Conservation (phyloP, 2,888 invertebrate species). For the Amphipyra tragopoginis region DNA sequence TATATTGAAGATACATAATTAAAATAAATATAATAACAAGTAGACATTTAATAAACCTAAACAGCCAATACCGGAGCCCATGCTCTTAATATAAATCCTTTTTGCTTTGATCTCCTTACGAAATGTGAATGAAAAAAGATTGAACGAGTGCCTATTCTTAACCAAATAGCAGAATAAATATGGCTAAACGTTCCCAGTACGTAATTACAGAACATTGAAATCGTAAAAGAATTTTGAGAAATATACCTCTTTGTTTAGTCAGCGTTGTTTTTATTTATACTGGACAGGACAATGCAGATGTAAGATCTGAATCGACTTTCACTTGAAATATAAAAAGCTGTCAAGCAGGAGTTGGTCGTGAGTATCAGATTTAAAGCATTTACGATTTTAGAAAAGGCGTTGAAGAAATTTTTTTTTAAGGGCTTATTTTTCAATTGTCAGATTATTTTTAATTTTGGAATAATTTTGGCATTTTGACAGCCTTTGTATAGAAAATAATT, state of each 20-base stretch:
- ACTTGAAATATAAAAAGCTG: slow-evolving; percentile 44
- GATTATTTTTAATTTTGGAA: no score
- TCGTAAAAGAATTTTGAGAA: slow-evolving; percentile 38
- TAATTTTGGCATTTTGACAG: no score
- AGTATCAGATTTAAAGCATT: slow-evolving; percentile 18
- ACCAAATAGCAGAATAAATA: slow-evolving; percentile 1
- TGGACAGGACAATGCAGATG: slow-evolving; percentile 54
- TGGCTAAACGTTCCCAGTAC: slow-evolving; percentile 12
- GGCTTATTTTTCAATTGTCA: no score
- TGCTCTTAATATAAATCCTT: not conserved
- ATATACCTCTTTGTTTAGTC: slow-evolving; percentile 39
- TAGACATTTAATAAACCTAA: not conserved
- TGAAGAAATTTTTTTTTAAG: not conserved
- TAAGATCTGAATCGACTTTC: slow-evolving; percentile 49
- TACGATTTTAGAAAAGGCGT: slow-evolving; percentile 16
- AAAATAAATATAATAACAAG: not conserved
- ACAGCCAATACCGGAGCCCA: no score
- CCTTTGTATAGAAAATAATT: no score
- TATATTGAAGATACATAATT: not conserved
- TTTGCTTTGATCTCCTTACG: not conserved
- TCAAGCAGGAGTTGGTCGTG: slow-evolving; percentile 9
- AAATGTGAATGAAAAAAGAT: not conserved
- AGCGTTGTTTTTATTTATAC: slow-evolving; percentile 27
- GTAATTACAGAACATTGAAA: slow-evolving; percentile 18
- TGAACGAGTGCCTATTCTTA: not conserved